Base-by-base conservation (phyloP, 2,797 vertebrate genomes). In the Gadopsis bispinosus region DNA sequence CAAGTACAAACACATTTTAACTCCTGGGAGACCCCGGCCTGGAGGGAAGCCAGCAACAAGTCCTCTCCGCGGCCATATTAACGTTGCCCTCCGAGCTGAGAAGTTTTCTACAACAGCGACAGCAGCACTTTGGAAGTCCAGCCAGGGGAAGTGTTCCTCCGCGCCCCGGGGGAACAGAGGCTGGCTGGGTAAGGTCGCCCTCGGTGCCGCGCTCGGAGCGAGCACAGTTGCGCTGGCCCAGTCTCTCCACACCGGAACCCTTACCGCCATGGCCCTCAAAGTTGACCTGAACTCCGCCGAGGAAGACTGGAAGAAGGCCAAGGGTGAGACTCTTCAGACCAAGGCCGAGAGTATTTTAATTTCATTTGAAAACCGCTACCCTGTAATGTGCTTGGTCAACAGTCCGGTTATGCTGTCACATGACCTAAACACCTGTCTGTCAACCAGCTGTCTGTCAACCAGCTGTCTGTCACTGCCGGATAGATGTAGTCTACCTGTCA, bases 221-320 rank as follows among this genome's bases (percentile, higher is more conserved):
- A 71, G 88, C 20, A 43, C 89, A 1, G 85, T 50, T 5, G 81
- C 64, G 12, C 22, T 91, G 53, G 85, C 88, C n/a, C 69, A 68
- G 73, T 83, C 43, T 20, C 68, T 96, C 69, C 91, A 92, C 85
- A 92, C 90, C n/a, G 90, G 94, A 54, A 16, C 84, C 3, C 43
- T 91, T 48, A 72, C 68, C 69, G 93, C 94, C 86, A 94, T 95
- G 94, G 86, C 89, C 72, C 64, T 20, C 6, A 90, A 84, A 84
- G 50, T 94, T 51, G 80, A 95, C 80, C 88, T 95, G 75, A 81
- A 92, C 81, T 94, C 93, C 20, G 75, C 84, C 20, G 83, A 77
- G 37, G 92, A 90, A 60, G 85, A 94, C 89, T 96, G 95, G 95
- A 92, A 89, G 69, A 33, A 93, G 70, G 86, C 80, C 45, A 96